These are phyloP conservation scores for Poecilia wingei DNA, from an alignment of 2,797 vertebrate genomes.

Conservation along the genomic window DNA sequence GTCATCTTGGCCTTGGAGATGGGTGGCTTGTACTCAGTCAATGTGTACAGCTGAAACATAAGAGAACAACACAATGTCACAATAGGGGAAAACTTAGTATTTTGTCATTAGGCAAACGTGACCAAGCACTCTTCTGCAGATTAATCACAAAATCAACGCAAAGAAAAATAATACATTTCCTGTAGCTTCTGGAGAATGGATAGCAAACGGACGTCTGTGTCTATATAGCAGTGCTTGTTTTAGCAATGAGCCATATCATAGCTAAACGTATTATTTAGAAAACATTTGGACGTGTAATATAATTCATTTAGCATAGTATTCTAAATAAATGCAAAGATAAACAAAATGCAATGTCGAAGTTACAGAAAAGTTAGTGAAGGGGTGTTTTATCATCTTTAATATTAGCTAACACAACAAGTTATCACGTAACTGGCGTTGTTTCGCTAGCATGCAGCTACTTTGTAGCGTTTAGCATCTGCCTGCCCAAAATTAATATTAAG, in stretches of 20 bases:
- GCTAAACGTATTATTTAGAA: neutral
- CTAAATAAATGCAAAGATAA: neutral
- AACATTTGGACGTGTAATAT: neutral
- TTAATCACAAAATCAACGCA: neutral
- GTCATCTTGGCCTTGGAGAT: constrained; percentile 99
- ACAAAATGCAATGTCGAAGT: rapidly evolving
- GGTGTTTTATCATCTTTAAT: neutral
- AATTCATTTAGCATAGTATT: too few relatives aligned
- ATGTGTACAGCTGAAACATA: constrained; percentile 90
- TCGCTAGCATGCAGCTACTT: constrained; percentile 51
- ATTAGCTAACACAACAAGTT: constrained; percentile 38
- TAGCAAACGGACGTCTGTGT: neutral
- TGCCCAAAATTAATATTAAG: neutral
- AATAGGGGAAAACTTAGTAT: neutral
- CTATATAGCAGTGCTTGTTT: constrained; percentile 1
- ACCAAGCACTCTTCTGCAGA: neutral
- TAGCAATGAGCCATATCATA: constrained; percentile 7
- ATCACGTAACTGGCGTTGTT: constrained; percentile 38
- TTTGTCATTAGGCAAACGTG: neutral
- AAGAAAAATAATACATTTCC: neutral
- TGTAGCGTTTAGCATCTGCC: constrained; percentile 6
- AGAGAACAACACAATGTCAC: constrained; percentile 20
- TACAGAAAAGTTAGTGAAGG: rapidly evolving
- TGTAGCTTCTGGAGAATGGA: neutral
- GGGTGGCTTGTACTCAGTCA: constrained; percentile 99